Base-by-base conservation (phyloP, 2,888 invertebrate species). In the Ochropacha duplaris region DNA sequence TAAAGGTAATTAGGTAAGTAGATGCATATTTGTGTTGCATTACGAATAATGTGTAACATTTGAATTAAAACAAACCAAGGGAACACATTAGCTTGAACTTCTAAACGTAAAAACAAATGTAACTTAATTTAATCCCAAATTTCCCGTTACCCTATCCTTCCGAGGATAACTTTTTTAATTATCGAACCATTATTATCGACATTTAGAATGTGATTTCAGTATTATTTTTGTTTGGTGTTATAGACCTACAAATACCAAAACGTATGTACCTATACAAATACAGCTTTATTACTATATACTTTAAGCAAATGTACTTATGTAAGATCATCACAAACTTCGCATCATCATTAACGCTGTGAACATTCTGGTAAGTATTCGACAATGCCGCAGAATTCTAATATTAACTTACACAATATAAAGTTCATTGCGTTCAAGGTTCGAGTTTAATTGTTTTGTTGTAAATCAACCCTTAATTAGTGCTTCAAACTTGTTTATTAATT, bases 151-250 rank as follows among this genome's bases (percentile, higher is more conserved):
- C 59, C 57, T 57, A 60, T 63, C 66, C 64, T 64, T 64, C 60
- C 61, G 61, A 66, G 64, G 65, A 65, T n/a, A 68, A 69, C 68
- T 69, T 69, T 69, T 69, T 69, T 69, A 66, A 69, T 69, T 69
- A 68, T 64, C 63, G 64, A 63, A 57, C 60, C 64, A 24, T 36
- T 64, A 63, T 64, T 64, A 63, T 64, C 64, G 70, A 70, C 66
- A 63, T 31, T 31, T 4, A 31, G 31, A 0, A 12, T 31, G 31
- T 12, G 5, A 34, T 34, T 34, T 34, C 34, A 4, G 5, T 12
- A 12, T 6, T 34, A 34, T 34, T 26, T 6, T 28, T n/a, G 16
- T 50, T 50, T 50, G 50, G 24, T 24, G 26, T 24, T 26, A 24
- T 26, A 26, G 26, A 26, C 3, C 3, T 4, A 4, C 4, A 28